A percentile compares a stretch with the other conserved stretches of the same genome.
phyloP scores from a whole-genome alignment of 2,888 invertebrate species.

The Harpalus rubripes region DNA sequence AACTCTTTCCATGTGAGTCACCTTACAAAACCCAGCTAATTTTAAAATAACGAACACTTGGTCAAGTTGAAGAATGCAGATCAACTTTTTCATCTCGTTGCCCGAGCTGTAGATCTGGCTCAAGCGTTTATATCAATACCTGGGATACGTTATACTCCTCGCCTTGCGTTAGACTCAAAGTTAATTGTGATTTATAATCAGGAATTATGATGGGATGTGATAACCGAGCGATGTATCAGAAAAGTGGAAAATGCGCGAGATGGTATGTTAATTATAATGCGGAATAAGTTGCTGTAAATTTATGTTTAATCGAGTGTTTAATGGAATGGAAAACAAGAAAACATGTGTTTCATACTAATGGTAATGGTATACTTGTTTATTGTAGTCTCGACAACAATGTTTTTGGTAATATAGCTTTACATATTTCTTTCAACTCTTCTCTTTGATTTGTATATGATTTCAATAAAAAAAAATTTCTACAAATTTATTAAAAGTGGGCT shows the following conservation, averaged over 20 bases:
- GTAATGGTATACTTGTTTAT: neutral
- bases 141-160: neutral
- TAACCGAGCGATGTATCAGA: conserved; percentile 30
- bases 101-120: conserved; percentile 16
- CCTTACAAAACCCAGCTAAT: neutral
- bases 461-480: too few species aligned
- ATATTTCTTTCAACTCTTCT: too few species aligned
- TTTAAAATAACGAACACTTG: conserved; percentile 42
- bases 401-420: neutral
- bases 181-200: conserved; percentile 59
- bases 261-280: conserved; percentile 24
- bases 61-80: conserved; percentile 54
- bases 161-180: neutral
- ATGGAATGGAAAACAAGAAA: neutral
- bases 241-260: neutral
- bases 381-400: neutral
- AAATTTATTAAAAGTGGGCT: too few species aligned
- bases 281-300: neutral
- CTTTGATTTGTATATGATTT: too few species aligned
- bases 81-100: conserved; percentile 52
- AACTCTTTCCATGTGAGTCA: neutral
- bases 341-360: neutral
- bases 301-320: neutral
- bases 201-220: conserved; percentile 31
- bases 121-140: conserved; percentile 34